phyloP scores from a whole-genome alignment of 2,113 vertebrate genomes.

The Sminthopsis crassicaudata region DNA sequence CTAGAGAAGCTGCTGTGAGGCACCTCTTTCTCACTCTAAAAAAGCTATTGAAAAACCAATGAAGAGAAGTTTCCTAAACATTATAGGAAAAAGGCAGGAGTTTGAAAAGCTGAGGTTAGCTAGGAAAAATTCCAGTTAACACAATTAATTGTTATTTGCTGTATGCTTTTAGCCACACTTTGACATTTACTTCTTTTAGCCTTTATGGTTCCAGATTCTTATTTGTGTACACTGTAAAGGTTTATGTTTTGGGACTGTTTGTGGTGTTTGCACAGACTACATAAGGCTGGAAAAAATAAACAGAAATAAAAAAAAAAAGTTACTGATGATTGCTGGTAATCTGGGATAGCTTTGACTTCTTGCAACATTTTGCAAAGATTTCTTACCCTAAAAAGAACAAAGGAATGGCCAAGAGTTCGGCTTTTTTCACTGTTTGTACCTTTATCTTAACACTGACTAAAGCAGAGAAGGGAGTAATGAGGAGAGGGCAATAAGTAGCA shows the following conservation, averaged over 20 bases:
- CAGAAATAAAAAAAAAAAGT: not conserved
- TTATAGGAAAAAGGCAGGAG: not conserved
- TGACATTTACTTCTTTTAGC: not conserved
- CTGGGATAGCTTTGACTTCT: not conserved
- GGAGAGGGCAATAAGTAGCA: not conserved
- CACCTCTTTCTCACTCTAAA: not conserved
- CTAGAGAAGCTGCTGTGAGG: not conserved
- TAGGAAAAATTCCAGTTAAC: not conserved
- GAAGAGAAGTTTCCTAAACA: not conserved
- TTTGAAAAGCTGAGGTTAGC: not conserved
- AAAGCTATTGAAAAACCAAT: not conserved
- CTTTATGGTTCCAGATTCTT: not conserved
- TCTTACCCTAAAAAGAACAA: not conserved
- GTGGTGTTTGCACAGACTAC: not conserved
- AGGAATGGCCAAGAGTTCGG: not conserved
- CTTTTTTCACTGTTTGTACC: not conserved
- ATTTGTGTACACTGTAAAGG: not conserved
- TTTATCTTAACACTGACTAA: not conserved
- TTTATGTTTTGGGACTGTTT: not conserved
- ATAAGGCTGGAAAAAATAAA: not conserved
- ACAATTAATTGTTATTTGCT: not conserved
- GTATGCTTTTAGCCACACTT: not conserved
- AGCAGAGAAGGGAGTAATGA: not conserved
- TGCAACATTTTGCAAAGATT: not conserved
- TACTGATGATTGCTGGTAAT: not conserved